Base-by-base conservation (phyloP, 2,888 invertebrate species). In the Tetramorium bicarinatum region DNA sequence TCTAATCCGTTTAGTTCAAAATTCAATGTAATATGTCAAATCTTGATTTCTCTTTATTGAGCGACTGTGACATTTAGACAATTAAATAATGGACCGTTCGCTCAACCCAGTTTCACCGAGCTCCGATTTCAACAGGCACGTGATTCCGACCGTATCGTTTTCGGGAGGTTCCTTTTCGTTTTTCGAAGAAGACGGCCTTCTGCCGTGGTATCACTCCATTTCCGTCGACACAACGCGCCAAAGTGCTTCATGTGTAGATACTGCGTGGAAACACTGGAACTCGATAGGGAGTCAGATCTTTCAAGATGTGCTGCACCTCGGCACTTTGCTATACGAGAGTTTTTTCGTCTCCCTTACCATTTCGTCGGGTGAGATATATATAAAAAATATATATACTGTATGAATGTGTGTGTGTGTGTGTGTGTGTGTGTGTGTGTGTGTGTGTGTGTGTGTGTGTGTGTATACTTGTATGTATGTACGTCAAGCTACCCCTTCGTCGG, bases 251-350 rank as follows among this genome's bases (percentile, higher is more conserved):
- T 87, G 74, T 82, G 84, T 88, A 89, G 88, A 82, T 80, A 84
- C 25, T 13, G 80, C n/a, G 67, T 77, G 77, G 76, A 79, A 85
- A 83, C 84, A 89, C 34, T 54, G 76, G 67, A 84, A 83, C 80
- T 82, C 83, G 88, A 88, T 88, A 90, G 87, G 85, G 85, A 85
- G 84, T 76, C 76, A 75, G 84, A 86, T 90, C 85, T 81, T 80
- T 87, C 87, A 87, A 90, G 85, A 89, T 90, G 76, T 76, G 90
- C 87, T 87, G 87, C 87, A 88, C 85, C 89, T 89, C 84, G 84
- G 71, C 89, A 90, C 89, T 90, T 87, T 82, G 88, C 87, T 85
- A 79, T 81, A 83, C 83, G 79, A 87, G 86, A 86, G 52, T 87
- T 87, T 86, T 80, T 81, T 84, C 74, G 34, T 79, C 62, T 38